Base-by-base conservation (phyloP, 2,113 vertebrate species). In the Phaethon lepturus region DNA sequence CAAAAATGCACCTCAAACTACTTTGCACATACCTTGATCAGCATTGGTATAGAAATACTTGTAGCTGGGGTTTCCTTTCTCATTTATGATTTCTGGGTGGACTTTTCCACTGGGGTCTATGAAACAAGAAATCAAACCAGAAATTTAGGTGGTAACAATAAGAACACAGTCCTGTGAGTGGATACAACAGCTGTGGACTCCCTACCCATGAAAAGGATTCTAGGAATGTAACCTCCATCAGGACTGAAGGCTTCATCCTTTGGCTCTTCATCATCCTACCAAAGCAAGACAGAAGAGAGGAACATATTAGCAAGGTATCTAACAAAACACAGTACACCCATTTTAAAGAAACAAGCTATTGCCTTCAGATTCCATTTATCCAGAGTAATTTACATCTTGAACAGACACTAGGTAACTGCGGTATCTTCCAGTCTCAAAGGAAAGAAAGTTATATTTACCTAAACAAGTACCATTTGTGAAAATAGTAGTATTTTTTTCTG, bases 11-110 rank as follows among this genome's bases (percentile, higher is more conserved):
- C 35, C 63, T 80, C 53, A 53, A 78, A 52, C 8, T 7, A 45
- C 63, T 83, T 80, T 42, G 63, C 42, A 83, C 95, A 9, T 98
- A 99, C 99, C 99, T 98, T 99, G 99, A 33, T 99, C 99, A 68
- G 99, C 99, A 10, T 91, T 99, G 97, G 98, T 99, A 97, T 99
- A 99, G 96, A 99, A 99, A 97, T 99, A 99, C 91, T 99, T 99
- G 98, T 99, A 99, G 98, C 99, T 99, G 62, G 99, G 99, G 87
- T 99, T 99, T 91, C 99, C 99, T 14, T 98, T 99, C 96, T 98
- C 99, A 94, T 99, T 99, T 91, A 98, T 99, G 94, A 99, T 99
- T 97, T 99, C 99, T 92, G 99, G 98, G 86, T 96, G 99, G 56
- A 99, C 99, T 92, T 98, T 98, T 63, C 99, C 99, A 66, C 97